Base-by-base conservation (phyloP, 2,888 invertebrate genomes). In the Agrenia bidenticulata region DNA sequence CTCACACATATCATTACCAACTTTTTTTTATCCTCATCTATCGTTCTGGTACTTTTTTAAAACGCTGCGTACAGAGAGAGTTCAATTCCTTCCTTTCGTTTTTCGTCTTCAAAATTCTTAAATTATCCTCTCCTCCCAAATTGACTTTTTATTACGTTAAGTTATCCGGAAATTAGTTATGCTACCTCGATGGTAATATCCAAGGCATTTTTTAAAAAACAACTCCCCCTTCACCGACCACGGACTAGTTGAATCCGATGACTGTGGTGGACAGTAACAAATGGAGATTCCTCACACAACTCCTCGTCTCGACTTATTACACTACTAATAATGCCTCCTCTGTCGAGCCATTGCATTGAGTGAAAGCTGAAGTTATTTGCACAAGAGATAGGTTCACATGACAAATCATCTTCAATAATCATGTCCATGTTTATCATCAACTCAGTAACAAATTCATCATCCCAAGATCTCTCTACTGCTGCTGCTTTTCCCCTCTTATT, bases 181-280 rank as follows among this genome's bases (percentile, higher is more conserved):
- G 62, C 68, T 71, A 71, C 68, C 71, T 70, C 66, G 68, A 68
- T 68, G 71, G 71, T 63, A 68, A 68, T 56, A 71, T 63, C 71
- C 71, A 68, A 68, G 71, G 71, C 71, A 71, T 71, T 41, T 62
- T 64, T 45, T 19, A 24, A 13, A 17, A 11, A 51, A 24, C 23
- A 19, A 51, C 23, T 24, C 51, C 24, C 51, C 24, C 23, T 24
- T 21, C 51, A 51, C 51, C 51, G 21, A 51, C 5, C 51, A 2
- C 32, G n/a, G 19, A 45, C 19, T 9, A 11, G n/a, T 45, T 45
- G 45, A 19, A 11, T 45, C 45, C n/a, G 5, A 32, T 32, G 32
- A 32, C 32, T 32, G 4, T 7, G 11, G 32, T 32, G 32, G 32
- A 7, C 32, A 11, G 32, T 32, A 32, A 32, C n/a, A 17, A 45